These are phyloP conservation scores for Hapalemur alaotrensis DNA, from an alignment of 2,797 vertebrate species.

Conservation along the genomic window DNA sequence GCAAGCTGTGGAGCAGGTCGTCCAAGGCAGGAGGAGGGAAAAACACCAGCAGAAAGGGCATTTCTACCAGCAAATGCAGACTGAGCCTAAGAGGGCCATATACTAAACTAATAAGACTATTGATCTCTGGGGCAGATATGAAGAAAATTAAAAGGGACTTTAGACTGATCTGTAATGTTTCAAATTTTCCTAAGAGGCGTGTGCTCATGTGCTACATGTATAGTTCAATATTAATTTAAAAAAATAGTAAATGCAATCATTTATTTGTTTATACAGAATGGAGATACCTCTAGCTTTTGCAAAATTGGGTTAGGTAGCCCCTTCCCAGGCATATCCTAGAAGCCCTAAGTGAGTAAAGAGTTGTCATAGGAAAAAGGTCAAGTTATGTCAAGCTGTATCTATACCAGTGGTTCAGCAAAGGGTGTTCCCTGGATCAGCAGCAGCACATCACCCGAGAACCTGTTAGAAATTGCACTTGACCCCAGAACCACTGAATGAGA, in stretches of 20 bases:
- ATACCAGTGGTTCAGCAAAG: not conserved
- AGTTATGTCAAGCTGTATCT: not conserved
- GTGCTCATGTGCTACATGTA: not conserved
- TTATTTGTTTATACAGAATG: not conserved
- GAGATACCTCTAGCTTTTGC: not conserved
- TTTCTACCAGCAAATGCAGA: not conserved
- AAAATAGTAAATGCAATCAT: not conserved
- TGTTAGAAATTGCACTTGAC: not conserved
- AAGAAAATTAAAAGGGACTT: not conserved
- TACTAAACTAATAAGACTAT: too few species aligned
- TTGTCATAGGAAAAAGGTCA: not conserved
- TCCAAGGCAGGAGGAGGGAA: fast-evolving
- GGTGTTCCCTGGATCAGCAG: not conserved
- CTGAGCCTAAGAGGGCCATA: too few species aligned
- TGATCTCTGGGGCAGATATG: not conserved
- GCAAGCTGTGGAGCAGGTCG: not conserved
- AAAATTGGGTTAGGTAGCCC: not conserved
- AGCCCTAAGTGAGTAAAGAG: not conserved
- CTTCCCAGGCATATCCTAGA: too few species aligned
- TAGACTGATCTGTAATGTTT: not conserved
- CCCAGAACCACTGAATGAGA: not conserved
- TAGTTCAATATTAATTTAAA: not conserved
- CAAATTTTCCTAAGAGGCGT: not conserved
- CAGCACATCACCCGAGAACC: not conserved
- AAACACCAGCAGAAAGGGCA: not conserved